Evolutionary conservation across 2,113 vertebrate species (phyloP).

Genomic region (Anseranas semipalmata): DNA sequence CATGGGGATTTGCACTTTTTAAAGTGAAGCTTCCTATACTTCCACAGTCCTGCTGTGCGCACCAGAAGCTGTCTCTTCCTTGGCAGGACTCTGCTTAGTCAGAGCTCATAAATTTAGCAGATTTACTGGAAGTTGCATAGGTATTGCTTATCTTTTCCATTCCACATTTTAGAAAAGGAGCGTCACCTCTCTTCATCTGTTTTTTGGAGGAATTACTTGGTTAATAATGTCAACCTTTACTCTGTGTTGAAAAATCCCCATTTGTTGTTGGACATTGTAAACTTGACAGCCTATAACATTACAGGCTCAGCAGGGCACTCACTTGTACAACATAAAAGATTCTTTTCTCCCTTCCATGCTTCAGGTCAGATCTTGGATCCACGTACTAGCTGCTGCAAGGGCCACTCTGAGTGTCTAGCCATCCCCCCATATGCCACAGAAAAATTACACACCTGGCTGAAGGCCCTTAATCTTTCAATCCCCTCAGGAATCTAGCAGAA

Average conservation of each 20-base stretch:
- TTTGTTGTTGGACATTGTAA: not conserved
- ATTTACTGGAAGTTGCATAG: not conserved
- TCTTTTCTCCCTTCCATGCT: not conserved
- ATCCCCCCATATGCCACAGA: fast-evolving
- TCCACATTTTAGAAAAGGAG: not conserved
- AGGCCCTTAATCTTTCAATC: not conserved
- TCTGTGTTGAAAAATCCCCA: not conserved
- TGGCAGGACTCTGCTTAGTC: not conserved
- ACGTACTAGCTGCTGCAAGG: fast-evolving
- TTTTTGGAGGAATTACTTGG: not conserved
- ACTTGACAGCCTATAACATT: not conserved
- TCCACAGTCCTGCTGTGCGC: fast-evolving
- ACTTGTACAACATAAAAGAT: not conserved
- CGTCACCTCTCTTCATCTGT: not conserved
- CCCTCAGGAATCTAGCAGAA: not conserved
- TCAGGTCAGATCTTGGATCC: not conserved
- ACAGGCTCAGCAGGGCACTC: not conserved
- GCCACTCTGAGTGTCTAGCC: not conserved
- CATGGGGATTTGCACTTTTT: not conserved
- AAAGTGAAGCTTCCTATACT: not conserved
- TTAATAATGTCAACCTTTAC: not conserved
- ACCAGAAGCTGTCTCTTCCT: not conserved
- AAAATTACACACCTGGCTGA: not conserved
- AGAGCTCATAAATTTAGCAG: not conserved
- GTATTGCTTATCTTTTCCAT: not conserved